Percentiles rank a stretch among this genome's conserved stretches.
These are phyloP conservation scores for Lycocorax pyrrhopterus DNA, from an alignment of 2,113 vertebrate genomes.

Conservation along the genomic window DNA sequence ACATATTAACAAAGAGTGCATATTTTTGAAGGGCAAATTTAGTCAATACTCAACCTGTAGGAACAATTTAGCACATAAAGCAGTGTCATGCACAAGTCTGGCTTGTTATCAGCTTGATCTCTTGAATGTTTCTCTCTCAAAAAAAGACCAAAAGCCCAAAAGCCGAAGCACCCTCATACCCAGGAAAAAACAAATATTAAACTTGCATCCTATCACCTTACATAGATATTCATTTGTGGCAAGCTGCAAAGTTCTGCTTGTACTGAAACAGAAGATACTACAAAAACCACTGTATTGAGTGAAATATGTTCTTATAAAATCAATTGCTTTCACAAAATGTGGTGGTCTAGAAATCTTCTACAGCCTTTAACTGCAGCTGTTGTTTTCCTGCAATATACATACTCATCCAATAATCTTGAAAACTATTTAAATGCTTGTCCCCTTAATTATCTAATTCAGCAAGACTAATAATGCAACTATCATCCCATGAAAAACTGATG, in stretches of 20 bases:
- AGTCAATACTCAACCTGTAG: not conserved
- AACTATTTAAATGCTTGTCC: not conserved
- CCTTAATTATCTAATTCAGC: not conserved
- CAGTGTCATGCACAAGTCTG: not conserved
- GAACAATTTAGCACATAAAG: not conserved
- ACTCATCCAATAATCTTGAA: not conserved
- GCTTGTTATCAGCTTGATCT: not conserved
- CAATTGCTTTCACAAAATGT: not conserved
- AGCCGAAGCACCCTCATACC: not conserved
- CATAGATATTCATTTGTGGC: rapidly evolving
- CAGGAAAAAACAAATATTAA: not conserved
- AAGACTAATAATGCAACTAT: not conserved
- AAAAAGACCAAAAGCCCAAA: not conserved
- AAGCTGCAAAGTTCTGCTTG: not conserved
- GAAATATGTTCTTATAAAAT: not conserved
- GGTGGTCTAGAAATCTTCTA: not conserved
- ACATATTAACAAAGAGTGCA: not conserved
- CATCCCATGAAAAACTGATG: not conserved
- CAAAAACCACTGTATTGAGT: not conserved
- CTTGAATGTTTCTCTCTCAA: not conserved
- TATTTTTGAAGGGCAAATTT: conserved; percentile 21
- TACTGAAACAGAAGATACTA: not conserved
- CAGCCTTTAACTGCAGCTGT: not conserved
- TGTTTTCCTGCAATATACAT: not conserved
- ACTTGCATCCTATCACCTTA: not conserved